Conservation (phyloP, 2,888 invertebrate genomes). For the Neria commutata region DNA sequence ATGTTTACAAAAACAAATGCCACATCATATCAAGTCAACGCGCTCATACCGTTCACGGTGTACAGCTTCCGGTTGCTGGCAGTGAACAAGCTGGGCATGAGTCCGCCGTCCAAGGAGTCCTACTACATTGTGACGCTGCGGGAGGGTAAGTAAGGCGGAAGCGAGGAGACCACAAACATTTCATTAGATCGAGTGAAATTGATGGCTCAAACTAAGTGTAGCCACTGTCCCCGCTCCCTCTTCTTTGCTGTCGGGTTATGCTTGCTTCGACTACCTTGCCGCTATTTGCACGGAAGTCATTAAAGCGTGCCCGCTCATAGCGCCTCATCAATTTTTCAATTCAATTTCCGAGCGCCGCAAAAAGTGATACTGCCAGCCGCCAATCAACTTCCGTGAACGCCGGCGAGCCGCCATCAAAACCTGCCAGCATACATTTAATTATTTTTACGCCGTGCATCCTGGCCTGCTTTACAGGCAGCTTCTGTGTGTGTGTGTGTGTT, state of each 20-base stretch:
- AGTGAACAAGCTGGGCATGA: slow-evolving; percentile 74
- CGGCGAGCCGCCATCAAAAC: neutral
- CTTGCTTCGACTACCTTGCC: too few species aligned
- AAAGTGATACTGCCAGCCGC: neutral
- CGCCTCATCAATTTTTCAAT: slow-evolving; percentile 1
- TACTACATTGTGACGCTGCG: slow-evolving; percentile 76
- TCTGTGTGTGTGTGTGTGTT: neutral
- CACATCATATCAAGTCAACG: slow-evolving; percentile 71
- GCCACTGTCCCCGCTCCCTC: too few species aligned
- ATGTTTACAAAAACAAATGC: slow-evolving; percentile 70
- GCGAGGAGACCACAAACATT: too few species aligned
- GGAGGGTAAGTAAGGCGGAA: slow-evolving; percentile 74
- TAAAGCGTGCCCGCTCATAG: too few species aligned
- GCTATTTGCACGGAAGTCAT: too few species aligned
- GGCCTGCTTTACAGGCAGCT: neutral
- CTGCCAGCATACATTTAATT: slow-evolving; percentile 1
- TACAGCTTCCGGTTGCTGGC: slow-evolving; percentile 77
- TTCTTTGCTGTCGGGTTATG: too few species aligned
- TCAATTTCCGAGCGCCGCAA: neutral
- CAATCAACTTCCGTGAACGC: neutral
- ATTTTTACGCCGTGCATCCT: slow-evolving; percentile 1
- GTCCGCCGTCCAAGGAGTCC: slow-evolving; percentile 72
- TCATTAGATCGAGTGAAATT: too few species aligned
- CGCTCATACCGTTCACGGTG: slow-evolving; percentile 74
- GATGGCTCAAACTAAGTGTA: too few species aligned